These are phyloP conservation scores for Drosophila carrolli DNA, from an alignment of 1,140 invertebrate genomes.

Conservation along the genomic window DNA sequence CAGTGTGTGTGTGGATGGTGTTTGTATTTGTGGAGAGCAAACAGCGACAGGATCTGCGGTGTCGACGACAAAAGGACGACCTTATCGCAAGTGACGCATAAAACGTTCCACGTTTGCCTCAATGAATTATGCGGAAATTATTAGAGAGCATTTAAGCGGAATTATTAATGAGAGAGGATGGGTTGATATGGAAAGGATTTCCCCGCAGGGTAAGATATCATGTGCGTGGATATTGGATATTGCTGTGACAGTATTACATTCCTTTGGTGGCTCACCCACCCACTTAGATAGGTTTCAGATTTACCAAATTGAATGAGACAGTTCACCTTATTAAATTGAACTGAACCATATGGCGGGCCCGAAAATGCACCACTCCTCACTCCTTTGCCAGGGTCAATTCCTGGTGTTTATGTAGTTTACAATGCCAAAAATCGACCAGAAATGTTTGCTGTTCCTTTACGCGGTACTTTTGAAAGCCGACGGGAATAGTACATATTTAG, in stretches of 20 bases:
- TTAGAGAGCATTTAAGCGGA: conserved; percentile 82
- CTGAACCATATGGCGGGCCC: neutral
- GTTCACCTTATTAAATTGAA: conserved; percentile 20
- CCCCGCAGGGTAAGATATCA: conserved; percentile 10
- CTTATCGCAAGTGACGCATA: conserved; percentile 77
- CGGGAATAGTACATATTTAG: neutral
- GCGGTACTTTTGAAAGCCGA: neutral
- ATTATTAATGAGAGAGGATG: conserved; percentile 71
- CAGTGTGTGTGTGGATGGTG: conserved; percentile 14
- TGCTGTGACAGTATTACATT: conserved; percentile 2
- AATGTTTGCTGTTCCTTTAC: conserved; percentile 26
- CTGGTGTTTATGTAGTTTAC: conserved; percentile 32
- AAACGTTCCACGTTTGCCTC: conserved; percentile 69
- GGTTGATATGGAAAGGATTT: neutral
- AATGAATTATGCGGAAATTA: conserved; percentile 82
- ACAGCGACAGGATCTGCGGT: conserved; percentile 51
- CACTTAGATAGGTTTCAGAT: conserved; percentile 7
- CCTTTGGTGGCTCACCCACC: neutral
- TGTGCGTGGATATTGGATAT: conserved; percentile 25
- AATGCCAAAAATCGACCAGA: conserved; percentile 22
- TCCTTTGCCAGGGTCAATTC: conserved; percentile 1
- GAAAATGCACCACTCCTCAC: neutral
- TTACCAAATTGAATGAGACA: conserved; percentile 13
- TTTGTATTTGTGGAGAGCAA: conserved; percentile 63
- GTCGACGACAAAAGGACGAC: conserved; percentile 50